Evolutionary conservation across 2,888 invertebrate genomes (phyloP).

Genomic region (Rhamnusium bicolor): DNA sequence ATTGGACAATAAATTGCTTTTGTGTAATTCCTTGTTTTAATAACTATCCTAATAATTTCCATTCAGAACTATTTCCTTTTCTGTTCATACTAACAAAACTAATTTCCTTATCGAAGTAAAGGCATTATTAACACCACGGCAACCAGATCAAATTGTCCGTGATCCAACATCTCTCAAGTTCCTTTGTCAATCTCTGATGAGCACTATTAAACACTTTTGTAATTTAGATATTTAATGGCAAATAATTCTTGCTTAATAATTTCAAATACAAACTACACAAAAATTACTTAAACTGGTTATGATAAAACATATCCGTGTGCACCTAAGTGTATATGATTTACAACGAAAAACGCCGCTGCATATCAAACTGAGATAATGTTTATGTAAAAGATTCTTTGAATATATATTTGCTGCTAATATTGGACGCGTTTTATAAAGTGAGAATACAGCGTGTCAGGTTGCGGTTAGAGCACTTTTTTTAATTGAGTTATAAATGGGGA

Average conservation of each 20-base stretch:
- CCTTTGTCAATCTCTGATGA: slow-evolving; percentile 1
- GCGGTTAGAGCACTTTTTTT: not conserved
- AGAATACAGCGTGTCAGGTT: not conserved
- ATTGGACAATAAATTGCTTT: too few species aligned
- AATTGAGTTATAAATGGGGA: not conserved
- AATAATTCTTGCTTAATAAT: not conserved
- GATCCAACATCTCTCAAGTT: slow-evolving; percentile 4
- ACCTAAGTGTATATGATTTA: not conserved
- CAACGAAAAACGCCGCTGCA: not conserved
- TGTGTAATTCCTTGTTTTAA: not conserved
- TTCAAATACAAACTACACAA: not conserved
- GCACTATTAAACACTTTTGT: slow-evolving; percentile 1
- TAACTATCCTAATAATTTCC: slow-evolving; percentile 9
- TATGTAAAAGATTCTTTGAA: not conserved
- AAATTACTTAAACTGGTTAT: not conserved
- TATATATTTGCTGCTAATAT: not conserved
- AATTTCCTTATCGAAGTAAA: slow-evolving; percentile 26
- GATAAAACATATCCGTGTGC: not conserved
- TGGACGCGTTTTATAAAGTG: not conserved
- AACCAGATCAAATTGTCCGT: slow-evolving; percentile 23
- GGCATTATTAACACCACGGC: slow-evolving; percentile 21
- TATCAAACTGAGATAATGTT: not conserved
- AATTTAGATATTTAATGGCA: not conserved
- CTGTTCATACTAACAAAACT: slow-evolving; percentile 11
- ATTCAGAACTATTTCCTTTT: slow-evolving; percentile 15